A percentile compares a stretch with the other conserved stretches of the same genome.
phyloP scores from a whole-genome alignment of 2,113 vertebrate genomes.

The Upupa epops region DNA sequence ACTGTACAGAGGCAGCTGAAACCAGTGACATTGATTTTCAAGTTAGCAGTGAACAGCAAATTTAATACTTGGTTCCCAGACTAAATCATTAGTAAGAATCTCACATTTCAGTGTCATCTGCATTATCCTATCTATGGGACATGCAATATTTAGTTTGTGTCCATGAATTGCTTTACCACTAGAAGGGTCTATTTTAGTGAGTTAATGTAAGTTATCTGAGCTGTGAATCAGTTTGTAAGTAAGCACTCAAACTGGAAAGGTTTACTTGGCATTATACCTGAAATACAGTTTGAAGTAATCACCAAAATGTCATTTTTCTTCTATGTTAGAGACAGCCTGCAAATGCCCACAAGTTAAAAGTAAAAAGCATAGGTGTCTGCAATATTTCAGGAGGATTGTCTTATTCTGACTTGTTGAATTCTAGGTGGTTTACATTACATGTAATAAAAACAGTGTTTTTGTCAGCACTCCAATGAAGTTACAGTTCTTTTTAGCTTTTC shows the following conservation, averaged over 20 bases:
- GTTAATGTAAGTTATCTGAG: background rate
- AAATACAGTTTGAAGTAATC: background rate
- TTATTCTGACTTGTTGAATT: too few relatives aligned
- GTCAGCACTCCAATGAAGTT: too few relatives aligned
- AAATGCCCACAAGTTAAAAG: background rate
- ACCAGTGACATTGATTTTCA: background rate
- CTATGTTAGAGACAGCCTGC: background rate
- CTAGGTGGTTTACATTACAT: too few relatives aligned
- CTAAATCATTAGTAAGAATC: background rate
- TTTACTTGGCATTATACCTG: background rate
- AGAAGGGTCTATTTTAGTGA: background rate
- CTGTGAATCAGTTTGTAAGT: background rate
- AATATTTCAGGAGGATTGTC: too few relatives aligned
- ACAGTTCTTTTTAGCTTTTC: too few relatives aligned
- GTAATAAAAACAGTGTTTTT: too few relatives aligned
- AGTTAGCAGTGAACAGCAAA: background rate
- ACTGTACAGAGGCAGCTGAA: background rate
- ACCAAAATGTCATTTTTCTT: background rate
- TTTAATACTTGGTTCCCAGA: background rate
- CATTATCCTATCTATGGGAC: rapidly evolving
- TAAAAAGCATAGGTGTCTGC: too few relatives aligned
- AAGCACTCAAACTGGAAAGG: background rate
- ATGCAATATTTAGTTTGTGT: background rate
- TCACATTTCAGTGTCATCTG: background rate
- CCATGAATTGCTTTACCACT: background rate